Conservation (phyloP, 2,888 invertebrate genomes). For the Plebejus melissa region DNA sequence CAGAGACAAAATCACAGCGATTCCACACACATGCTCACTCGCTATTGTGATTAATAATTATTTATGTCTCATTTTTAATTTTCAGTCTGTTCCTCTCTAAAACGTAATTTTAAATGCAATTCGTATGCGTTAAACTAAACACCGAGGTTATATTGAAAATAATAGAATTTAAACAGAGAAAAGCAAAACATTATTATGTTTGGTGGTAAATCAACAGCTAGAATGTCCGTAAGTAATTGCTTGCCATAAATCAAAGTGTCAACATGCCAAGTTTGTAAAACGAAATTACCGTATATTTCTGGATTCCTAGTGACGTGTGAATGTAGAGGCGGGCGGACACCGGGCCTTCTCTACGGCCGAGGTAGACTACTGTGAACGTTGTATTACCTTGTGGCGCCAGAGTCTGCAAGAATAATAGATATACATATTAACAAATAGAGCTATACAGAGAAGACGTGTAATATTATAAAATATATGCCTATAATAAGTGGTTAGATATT, state of each 20-base stretch:
- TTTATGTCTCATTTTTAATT: not conserved
- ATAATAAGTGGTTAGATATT: too few species aligned
- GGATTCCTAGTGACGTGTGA: constrained; percentile 95
- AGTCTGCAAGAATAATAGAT: constrained; percentile 73
- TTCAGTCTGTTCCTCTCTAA: not conserved
- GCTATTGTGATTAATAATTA: not conserved
- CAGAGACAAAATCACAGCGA: too few species aligned
- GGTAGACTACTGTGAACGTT: constrained; percentile 96
- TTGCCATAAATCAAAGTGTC: not conserved
- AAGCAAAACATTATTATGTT: not conserved
- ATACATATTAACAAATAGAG: not conserved
- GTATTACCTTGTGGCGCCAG: constrained; percentile 95
- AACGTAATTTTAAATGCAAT: not conserved
- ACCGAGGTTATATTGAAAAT: too few species aligned
- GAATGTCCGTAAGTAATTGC: not conserved
- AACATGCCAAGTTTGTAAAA: not conserved
- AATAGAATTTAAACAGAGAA: not conserved
- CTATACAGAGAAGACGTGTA: not conserved
- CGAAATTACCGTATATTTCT: constrained; percentile 86
- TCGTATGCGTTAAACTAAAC: not conserved
- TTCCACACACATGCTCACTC: not conserved
- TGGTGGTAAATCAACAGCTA: not conserved
- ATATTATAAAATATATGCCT: too few species aligned
- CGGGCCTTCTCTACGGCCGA: constrained; percentile 93
- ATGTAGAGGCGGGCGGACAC: constrained; percentile 93